Base-by-base conservation (phyloP, 2,113 vertebrate species). In the Gila orcuttii region DNA sequence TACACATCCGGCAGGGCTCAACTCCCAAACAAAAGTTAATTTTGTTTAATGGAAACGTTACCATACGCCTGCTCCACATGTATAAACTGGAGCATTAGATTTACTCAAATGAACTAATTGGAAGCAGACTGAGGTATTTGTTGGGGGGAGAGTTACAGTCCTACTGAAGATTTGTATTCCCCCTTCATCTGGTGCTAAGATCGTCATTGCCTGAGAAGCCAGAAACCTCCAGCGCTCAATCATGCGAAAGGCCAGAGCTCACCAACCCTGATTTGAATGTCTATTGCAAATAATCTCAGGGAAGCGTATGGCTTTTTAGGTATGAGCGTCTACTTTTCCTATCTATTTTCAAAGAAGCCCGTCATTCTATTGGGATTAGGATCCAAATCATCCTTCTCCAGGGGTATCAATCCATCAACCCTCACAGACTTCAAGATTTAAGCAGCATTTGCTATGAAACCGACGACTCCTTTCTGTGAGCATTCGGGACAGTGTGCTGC, bases 1-100 rank as follows among this genome's bases (percentile, higher is more conserved):
- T 95, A 92, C 93, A 94, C 92, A 94, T 95, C 94, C 93, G 94
- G 93, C 93, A 91, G 90, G 55, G 91, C 89, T 93, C 89, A 89
- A 91, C 91, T 93, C 90, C 93, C 92, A 94, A 95, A 95, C 94
- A 95, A 94, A 94, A 91, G 92, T 93, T 94, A 93, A 93, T 94
- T 94, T 93, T 95, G 93, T 93, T 94, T 93, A 94, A 95, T 93
- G 93, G 92, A 95, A 95, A 94, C 90, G 92, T 92, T 94, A 90
- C 93, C 95, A 93, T 94, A 92, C 91, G 93, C 91, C 91, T 69
- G 86, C 87, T 91, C 93, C 92, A 93, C 93, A 93, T 93, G 92
- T 93, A 93, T 92, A 94, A 93, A 93, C 92, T 85, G 89, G 88
- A 91, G 92, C 93, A 94, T 95, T 93, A 93, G 93, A 94, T 95